Conservation (phyloP, 1,140 invertebrate genomes). For the Onthophagus taurus region DNA sequence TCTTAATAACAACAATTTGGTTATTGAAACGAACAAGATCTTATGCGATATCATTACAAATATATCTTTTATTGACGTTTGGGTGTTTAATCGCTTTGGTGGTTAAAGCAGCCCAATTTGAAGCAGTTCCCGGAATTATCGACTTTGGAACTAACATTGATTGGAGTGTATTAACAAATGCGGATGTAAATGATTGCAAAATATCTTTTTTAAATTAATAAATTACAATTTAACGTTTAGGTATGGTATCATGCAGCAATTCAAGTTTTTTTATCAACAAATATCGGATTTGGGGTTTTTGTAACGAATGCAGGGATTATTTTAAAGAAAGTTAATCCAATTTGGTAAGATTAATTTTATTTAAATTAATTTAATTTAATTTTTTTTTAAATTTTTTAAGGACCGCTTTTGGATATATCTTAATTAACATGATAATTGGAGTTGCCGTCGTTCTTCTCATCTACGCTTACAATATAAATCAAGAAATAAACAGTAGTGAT, state of each 20-base stretch:
- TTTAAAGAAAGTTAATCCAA: conserved; percentile 46
- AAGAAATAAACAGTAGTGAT: conserved; percentile 21
- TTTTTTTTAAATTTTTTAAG: conserved; percentile 26
- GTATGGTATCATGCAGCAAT: conserved; percentile 48
- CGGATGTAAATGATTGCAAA: conserved; percentile 24
- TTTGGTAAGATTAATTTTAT: conserved; percentile 40
- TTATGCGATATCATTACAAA: conserved; percentile 36
- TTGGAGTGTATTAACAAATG: conserved; percentile 29
- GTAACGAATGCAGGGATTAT: conserved; percentile 47
- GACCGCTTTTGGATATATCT: conserved; percentile 39
- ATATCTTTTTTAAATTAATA: not conserved
- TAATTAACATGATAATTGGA: conserved; percentile 39
- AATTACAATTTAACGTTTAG: conserved; percentile 28
- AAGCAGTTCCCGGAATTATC: conserved; percentile 21
- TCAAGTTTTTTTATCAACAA: conserved; percentile 47
- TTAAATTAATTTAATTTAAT: not conserved
- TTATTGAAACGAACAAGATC: conserved; percentile 39
- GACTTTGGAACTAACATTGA: conserved; percentile 25
- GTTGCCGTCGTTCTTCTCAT: conserved; percentile 36
- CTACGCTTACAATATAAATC: conserved; percentile 26
- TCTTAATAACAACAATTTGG: not conserved
- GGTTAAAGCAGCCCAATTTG: conserved; percentile 24
- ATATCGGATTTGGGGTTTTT: conserved; percentile 48
- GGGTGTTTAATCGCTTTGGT: conserved; percentile 29
- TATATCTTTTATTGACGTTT: conserved; percentile 30